phyloP scores from a whole-genome alignment of 2,113 vertebrate genomes.

The Rhipidura dahli region DNA sequence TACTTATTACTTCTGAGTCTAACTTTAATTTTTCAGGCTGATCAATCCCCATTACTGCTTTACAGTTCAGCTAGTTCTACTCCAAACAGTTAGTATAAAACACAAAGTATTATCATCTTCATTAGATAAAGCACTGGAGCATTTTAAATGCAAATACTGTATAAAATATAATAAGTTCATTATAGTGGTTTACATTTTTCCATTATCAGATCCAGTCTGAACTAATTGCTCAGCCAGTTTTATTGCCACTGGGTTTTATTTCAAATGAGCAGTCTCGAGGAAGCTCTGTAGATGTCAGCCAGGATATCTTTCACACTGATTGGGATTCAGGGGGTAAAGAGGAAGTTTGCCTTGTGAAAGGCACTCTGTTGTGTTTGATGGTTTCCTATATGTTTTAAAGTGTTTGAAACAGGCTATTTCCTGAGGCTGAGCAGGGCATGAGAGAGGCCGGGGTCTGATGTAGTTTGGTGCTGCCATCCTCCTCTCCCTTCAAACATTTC shows the following conservation, averaged over 20 bases:
- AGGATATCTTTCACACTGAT: background rate
- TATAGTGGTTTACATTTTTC: background rate
- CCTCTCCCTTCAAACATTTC: background rate
- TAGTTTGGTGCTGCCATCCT: background rate
- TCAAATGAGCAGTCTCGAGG: background rate
- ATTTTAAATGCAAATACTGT: slow-evolving; percentile 47
- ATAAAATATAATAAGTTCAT: slow-evolving; percentile 46
- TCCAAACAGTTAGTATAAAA: slow-evolving; percentile 6
- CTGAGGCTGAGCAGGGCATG: background rate
- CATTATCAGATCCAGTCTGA: slow-evolving; percentile 31
- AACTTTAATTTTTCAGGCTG: slow-evolving; percentile 19
- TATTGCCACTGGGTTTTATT: slow-evolving; percentile 9
- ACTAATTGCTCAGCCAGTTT: slow-evolving; percentile 30
- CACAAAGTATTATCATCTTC: slow-evolving; percentile 9
- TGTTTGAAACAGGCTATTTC: background rate
- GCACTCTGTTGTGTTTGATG: background rate
- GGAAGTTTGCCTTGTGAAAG: background rate
- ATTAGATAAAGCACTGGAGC: slow-evolving; percentile 33
- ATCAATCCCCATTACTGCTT: slow-evolving; percentile 23
- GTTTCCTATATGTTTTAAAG: background rate
- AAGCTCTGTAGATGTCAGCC: background rate
- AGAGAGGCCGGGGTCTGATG: background rate
- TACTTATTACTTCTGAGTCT: slow-evolving; percentile 5
- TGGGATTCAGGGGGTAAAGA: background rate
- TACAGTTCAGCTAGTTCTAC: slow-evolving; percentile 41